Base-by-base conservation (phyloP, 2,797 vertebrate genomes). In the Spinus olivaceus region DNA sequence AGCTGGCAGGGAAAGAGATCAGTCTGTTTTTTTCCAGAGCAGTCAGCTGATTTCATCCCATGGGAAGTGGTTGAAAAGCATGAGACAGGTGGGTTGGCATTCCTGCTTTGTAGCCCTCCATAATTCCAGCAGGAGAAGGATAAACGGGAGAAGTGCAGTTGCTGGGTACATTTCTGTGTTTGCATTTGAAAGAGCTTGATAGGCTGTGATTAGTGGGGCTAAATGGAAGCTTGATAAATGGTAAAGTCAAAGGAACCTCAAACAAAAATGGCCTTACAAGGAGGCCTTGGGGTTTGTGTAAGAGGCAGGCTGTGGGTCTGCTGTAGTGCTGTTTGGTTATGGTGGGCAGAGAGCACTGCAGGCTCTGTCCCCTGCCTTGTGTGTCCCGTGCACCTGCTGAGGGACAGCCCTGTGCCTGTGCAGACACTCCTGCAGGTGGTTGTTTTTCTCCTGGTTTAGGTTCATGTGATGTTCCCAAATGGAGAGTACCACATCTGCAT, bases 131-230 rank as follows among this genome's bases (percentile, higher is more conserved):
- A 47, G 92, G 60, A 89, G 92, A 41, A 61, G 82, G 94, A 88
- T 92, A 83, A 96, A 85, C 63, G 10, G 15, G 14, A 86, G 95
- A 79, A 96, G 81, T 92, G 88, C 94, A 60, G 93, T 97, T 78
- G 95, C 95, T 92, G 92, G 85, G 86, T 96, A 3, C 95, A 94
- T 96, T 94, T 70, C 70, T 66, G 46, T 97, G 96, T 97, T 97
- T 97, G 94, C 96, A 85, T 97, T 97, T 96, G 94, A 94, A 96
- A 94, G 92, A 83, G 77, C 81, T 85, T 61, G 96, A 96, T 97
- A 96, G 96, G 94, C 80, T 86, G 79, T 96, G 96, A 97, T 97
- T 97, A 97, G 96, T 89, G 89, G 97, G 82, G 92, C 92, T 95
- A 96, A 96, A 96, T 88, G 51, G 67, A 77, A 86, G 91, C 92